phyloP scores from a whole-genome alignment of 2,888 invertebrate genomes.

The Stegana nigrithorax region DNA sequence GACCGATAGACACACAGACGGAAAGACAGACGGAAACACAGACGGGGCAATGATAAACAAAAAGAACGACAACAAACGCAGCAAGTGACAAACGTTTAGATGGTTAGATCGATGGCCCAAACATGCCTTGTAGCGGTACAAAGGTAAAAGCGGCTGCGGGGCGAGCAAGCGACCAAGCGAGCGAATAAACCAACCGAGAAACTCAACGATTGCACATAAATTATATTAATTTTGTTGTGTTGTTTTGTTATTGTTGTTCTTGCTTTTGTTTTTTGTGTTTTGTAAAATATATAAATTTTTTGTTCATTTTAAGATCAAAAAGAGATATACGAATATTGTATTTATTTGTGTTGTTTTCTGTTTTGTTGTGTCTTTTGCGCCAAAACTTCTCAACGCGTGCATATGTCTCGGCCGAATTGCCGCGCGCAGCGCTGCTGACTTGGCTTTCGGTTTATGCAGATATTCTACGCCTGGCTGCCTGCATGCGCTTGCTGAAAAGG shows the following conservation, averaged over 20 bases:
- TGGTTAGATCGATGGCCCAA: slow-evolving; percentile 33
- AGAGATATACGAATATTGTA: no score
- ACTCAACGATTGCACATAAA: slow-evolving; percentile 61
- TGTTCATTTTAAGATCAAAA: no score
- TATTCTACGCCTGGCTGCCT: slow-evolving; percentile 31
- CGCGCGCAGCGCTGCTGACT: no score
- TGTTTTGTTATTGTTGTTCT: neutral
- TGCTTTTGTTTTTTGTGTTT: slow-evolving; percentile 42
- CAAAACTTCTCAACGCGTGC: slow-evolving; percentile 17
- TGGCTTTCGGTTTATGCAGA: slow-evolving; percentile 50
- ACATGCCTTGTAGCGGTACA: neutral
- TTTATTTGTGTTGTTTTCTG: no score
- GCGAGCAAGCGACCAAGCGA: slow-evolving; percentile 15
- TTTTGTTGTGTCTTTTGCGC: no score
- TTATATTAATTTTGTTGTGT: slow-evolving; percentile 55
- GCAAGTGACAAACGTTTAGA: slow-evolving; percentile 59
- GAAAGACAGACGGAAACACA: neutral
- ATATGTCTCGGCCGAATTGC: no score
- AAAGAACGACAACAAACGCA: slow-evolving; percentile 31
- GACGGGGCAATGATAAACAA: slow-evolving; percentile 19
- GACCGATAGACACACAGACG: neutral
- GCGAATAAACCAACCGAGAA: slow-evolving; percentile 56
- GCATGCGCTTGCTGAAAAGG: no score
- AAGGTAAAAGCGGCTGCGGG: neutral
- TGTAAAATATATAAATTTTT: slow-evolving; percentile 56